phyloP scores from a whole-genome alignment of 2,888 invertebrate genomes.

The Papilio gigon region DNA sequence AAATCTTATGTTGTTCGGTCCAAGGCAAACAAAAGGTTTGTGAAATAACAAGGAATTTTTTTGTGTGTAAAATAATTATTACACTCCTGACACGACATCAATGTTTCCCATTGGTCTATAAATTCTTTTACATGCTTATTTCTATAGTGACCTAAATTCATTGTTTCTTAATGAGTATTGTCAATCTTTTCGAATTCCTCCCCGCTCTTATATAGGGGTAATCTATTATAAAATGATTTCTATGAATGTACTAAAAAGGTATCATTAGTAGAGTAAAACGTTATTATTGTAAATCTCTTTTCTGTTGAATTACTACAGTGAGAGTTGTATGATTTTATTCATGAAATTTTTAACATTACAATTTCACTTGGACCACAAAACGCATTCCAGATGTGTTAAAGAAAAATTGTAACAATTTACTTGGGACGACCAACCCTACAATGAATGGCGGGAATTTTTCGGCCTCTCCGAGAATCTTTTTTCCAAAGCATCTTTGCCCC shows the following conservation, averaged over 20 bases:
- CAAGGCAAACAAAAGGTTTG: not conserved
- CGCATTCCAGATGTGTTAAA: conserved; percentile 48
- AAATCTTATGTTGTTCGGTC: conserved; percentile 27
- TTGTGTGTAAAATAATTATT: not conserved
- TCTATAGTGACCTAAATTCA: too few species aligned
- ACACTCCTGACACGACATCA: too few species aligned
- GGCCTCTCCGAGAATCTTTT: conserved; percentile 62
- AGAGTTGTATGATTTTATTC: not conserved
- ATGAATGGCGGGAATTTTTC: conserved; percentile 62
- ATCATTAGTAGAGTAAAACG: too few species aligned
- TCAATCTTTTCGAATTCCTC: too few species aligned
- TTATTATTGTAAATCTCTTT: too few species aligned
- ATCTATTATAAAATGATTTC: too few species aligned
- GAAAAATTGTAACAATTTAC: conserved; percentile 79
- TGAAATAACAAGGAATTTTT: not conserved
- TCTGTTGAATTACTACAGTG: not conserved
- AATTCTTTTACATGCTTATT: too few species aligned
- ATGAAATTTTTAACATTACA: not conserved
- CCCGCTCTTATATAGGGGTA: too few species aligned
- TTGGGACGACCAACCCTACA: conserved; percentile 63
- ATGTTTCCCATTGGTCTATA: too few species aligned
- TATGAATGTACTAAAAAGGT: too few species aligned
- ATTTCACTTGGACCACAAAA: conserved; percentile 27
- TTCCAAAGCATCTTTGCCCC: conserved; percentile 44
- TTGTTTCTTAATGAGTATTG: too few species aligned